A percentile compares a stretch with the other conserved stretches of the same genome.
These are phyloP conservation scores for Orientallactaga sibirica DNA, from an alignment of 2,797 vertebrate genomes.

Conservation along the genomic window DNA sequence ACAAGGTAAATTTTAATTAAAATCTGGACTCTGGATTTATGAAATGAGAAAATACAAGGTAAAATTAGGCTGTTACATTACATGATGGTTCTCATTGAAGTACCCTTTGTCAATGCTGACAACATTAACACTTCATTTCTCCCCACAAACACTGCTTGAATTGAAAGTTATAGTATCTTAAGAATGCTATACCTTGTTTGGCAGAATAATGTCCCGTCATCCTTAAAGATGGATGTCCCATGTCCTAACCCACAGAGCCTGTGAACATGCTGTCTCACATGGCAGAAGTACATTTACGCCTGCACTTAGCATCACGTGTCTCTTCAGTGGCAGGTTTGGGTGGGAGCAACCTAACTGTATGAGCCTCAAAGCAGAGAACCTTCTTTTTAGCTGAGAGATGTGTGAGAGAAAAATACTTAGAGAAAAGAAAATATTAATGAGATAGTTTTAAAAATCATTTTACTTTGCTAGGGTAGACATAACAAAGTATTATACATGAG, in stretches of 20 bases:
- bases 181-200: neutral
- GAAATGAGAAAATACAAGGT: slow-evolving; percentile 9
- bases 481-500: neutral
- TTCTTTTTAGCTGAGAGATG: neutral
- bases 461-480: accelerated
- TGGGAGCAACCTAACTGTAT: neutral
- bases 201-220: neutral
- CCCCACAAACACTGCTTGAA: neutral
- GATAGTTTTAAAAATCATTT: neutral
- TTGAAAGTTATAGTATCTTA: neutral
- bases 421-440: neutral
- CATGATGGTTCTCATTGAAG: neutral
- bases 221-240: neutral
- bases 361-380: neutral
- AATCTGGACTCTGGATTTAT: neutral
- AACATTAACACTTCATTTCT: neutral
- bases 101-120: neutral
- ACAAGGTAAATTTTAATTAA: neutral
- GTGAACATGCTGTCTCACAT: neutral
- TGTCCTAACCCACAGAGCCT: neutral
- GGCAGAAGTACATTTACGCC: neutral
- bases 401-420: neutral
- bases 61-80: neutral
- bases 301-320: neutral
- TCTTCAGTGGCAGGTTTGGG: neutral